Evolutionary conservation across 2,113 vertebrate species (phyloP).

Genomic region (Gymnocephalus cernua): DNA sequence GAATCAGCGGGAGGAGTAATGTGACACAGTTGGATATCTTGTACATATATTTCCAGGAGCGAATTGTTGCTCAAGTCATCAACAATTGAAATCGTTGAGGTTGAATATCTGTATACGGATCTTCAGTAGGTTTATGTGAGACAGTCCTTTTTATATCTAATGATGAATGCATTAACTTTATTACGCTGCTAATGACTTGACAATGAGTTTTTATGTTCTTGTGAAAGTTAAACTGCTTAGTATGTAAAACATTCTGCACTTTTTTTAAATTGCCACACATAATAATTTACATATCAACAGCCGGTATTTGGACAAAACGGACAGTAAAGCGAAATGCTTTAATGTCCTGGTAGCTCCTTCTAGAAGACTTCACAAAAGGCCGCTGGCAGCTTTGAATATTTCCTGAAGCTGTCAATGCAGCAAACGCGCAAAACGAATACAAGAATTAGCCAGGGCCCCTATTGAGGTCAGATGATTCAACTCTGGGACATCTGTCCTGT

Average conservation of each 20-base stretch:
- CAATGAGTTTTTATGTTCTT: slow-evolving; percentile 4
- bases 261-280: slow-evolving; percentile 4
- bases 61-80: slow-evolving; percentile 48
- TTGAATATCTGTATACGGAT: slow-evolving; percentile 27
- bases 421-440: slow-evolving; percentile 39
- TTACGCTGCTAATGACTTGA: not conserved
- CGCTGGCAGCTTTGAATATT: slow-evolving; percentile 53
- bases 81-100: slow-evolving; percentile 18
- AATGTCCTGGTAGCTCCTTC: slow-evolving; percentile 22
- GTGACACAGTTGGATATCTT: slow-evolving; percentile 62
- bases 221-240: not conserved
- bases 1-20: slow-evolving; percentile 77
- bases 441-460: slow-evolving; percentile 47
- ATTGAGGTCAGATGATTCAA: slow-evolving; percentile 65
- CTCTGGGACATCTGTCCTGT: slow-evolving; percentile 68
- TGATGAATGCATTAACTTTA: not conserved
- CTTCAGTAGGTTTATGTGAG: not conserved
- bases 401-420: slow-evolving; percentile 43
- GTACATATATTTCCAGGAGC: slow-evolving; percentile 56
- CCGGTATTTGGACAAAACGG: slow-evolving; percentile 36
- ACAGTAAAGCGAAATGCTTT: slow-evolving; percentile 48
- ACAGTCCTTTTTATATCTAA: not conserved
- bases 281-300: slow-evolving; percentile 60
- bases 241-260: slow-evolving; percentile 22
- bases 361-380: slow-evolving; percentile 50